These are phyloP conservation scores for Pogona vitticeps DNA, from an alignment of 2,113 vertebrate genomes.

Conservation along the genomic window DNA sequence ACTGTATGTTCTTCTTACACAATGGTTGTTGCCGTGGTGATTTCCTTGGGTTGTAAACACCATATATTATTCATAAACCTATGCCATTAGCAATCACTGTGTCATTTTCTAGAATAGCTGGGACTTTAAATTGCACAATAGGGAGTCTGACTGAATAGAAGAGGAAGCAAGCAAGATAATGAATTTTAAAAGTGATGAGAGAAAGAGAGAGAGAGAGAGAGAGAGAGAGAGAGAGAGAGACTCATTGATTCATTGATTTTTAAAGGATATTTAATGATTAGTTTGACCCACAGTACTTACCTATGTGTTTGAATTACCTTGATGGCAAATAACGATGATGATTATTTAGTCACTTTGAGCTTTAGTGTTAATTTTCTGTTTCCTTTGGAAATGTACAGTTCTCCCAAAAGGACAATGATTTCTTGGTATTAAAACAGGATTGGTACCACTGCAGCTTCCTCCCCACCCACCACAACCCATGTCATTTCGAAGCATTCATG, in stretches of 20 bases:
- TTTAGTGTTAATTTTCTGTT: too few relatives aligned
- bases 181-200: neutral
- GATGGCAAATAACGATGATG: too few relatives aligned
- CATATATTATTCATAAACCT: conserved; percentile 19
- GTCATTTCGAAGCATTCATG: too few relatives aligned
- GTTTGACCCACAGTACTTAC: neutral
- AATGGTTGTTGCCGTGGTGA: conserved; percentile 10
- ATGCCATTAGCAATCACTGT: conserved; percentile 16
- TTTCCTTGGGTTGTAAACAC: conserved; percentile 13
- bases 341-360: too few relatives aligned
- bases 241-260: too few relatives aligned
- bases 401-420: neutral
- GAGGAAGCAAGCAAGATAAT: neutral
- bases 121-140: conserved; percentile 17
- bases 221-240: too few relatives aligned
- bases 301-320: too few relatives aligned
- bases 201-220: too few relatives aligned
- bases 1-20: neutral
- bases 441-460: neutral
- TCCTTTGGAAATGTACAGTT: too few relatives aligned
- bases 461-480: too few relatives aligned
- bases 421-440: neutral
- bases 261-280: neutral
- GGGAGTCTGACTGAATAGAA: neutral
- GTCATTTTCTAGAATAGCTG: conserved; percentile 23